Evolutionary conservation across 2,113 vertebrate species (phyloP), one percentile per base, ranked within the genome.

Genomic region (Gnathonemus longibarbis): DNA sequence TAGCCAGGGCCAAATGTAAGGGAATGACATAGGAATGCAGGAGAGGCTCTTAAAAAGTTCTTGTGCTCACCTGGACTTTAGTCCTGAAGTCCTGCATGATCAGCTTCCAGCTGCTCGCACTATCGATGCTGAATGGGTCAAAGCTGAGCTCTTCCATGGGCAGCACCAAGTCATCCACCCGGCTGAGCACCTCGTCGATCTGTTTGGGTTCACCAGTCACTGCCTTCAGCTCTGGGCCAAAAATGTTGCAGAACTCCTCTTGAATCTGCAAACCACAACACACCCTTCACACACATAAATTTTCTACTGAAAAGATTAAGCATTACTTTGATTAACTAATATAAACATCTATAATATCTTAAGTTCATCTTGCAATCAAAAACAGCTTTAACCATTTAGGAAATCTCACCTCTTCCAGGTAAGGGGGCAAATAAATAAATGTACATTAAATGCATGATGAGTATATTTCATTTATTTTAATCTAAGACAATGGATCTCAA

Each of bases 171-270:
- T 89, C 74, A 48, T 98, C 96, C 66, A 99, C 97, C 90, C 93
- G 90, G 90, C 90, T 92, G 88, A 97, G 90, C 7, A 99, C 96
- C 1, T 97, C 95, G 0, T 97, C 95, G 2, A 99, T 91, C 27
- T 90, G 92, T 70, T 97, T 96, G 2, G 95, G 96, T 53, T 98
- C 95, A 45, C 96, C 96, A 0, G 98, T 97, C 90, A 98, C 97
- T 11, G 94, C 93, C 93, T 96, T 97, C 35, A 99, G 94, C 86
- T 98, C 97, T 13, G 96, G 95, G 45, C 97, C 95, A 93, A 99
- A 98, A 83, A 98, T 94, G 91, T 96, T 98, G 91, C 96, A 92
- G 91, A 99, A 97, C 77, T 99, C 98, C 89, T 99, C 97, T 89
- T 95, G 90, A 42, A 96, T 95, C 98, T 99, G 91, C 35, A 88